Conservation (phyloP, 2,113 vertebrate genomes). For the Suncus etruscus region DNA sequence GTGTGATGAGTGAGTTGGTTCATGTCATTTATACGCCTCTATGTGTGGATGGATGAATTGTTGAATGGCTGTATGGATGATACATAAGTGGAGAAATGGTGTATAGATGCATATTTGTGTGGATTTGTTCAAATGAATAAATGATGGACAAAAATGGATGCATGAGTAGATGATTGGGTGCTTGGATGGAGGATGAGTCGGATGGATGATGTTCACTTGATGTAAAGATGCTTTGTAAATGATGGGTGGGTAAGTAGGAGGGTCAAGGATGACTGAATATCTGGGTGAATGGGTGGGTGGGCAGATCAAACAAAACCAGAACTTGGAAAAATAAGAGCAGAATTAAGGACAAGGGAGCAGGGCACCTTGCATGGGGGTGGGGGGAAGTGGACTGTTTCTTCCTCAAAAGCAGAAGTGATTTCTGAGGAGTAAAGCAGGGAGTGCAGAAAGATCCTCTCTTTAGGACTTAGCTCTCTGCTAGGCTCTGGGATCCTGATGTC, state of each 20-base stretch:
- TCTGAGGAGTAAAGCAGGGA: background rate
- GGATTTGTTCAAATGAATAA: too few species aligned
- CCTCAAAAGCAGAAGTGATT: background rate
- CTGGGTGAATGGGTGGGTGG: too few species aligned
- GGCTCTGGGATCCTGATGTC: background rate
- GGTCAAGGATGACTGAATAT: too few species aligned
- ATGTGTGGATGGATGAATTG: background rate
- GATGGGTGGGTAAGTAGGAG: too few species aligned
- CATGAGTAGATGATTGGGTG: too few species aligned
- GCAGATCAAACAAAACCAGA: background rate
- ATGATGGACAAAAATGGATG: too few species aligned
- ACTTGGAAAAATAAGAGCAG: background rate
- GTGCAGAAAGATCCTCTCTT: background rate
- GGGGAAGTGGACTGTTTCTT: background rate
- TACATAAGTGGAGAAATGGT: too few species aligned
- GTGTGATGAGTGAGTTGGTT: background rate
- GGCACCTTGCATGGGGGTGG: background rate
- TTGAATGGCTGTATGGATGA: background rate
- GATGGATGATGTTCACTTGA: too few species aligned
- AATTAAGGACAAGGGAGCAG: fast-evolving
- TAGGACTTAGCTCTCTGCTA: too few species aligned
- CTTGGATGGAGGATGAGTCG: background rate
- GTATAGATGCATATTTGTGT: background rate
- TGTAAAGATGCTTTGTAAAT: too few species aligned
- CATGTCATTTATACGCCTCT: too few species aligned